A percentile compares a stretch with the other conserved stretches of the same genome.
These are phyloP conservation scores for Macrotus californicus DNA, from an alignment of 2,113 vertebrate species.

Conservation along the genomic window DNA sequence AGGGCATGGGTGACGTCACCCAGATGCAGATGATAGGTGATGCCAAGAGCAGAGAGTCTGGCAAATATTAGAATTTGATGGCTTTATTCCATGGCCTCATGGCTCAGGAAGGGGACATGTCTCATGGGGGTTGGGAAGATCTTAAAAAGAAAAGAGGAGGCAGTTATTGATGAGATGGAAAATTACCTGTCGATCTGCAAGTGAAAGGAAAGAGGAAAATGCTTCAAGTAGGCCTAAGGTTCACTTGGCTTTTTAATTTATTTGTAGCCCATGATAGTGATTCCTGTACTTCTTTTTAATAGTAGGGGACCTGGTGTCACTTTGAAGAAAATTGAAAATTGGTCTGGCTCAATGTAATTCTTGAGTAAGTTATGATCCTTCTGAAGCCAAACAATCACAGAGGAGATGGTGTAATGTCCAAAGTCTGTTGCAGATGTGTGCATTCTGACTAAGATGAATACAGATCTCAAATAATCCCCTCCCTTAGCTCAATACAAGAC, in stretches of 20 bases:
- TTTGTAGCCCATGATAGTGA: neutral
- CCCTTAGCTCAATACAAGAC: neutral
- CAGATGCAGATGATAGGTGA: neutral
- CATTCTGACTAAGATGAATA: neutral
- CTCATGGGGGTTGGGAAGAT: neutral
- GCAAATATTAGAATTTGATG: neutral
- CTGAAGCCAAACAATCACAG: neutral
- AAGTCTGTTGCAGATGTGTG: neutral
- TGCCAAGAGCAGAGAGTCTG: neutral
- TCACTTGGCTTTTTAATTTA: neutral
- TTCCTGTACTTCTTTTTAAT: neutral
- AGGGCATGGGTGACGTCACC: neutral
- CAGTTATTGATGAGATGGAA: neutral
- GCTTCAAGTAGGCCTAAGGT: neutral
- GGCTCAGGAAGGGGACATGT: neutral
- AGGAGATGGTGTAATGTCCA: neutral
- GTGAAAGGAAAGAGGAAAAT: neutral
- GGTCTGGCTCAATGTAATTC: neutral
- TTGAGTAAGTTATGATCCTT: neutral
- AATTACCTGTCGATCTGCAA: neutral
- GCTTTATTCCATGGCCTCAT: neutral
- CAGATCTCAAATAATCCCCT: neutral
- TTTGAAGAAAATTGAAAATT: conserved; percentile 5
- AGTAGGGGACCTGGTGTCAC: neutral
- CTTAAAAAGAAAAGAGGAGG: neutral